Evolutionary conservation across 2,888 invertebrate genomes (phyloP), one percentile per base, ranked within the genome.

Genomic region (Ephialtes manifestator): DNA sequence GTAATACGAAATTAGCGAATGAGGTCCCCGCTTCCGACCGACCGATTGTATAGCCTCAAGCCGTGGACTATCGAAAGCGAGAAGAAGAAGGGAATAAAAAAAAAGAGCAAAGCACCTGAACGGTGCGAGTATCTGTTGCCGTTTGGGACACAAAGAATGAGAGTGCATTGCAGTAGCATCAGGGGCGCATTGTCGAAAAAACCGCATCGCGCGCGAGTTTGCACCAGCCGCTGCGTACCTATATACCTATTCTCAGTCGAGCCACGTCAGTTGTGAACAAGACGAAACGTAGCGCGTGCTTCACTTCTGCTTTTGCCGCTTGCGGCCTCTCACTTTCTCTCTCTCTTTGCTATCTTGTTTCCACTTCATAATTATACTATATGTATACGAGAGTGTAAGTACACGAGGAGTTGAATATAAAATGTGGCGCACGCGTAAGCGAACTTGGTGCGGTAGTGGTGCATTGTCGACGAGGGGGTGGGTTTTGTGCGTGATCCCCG

Each of bases 181-280:
- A 80, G 83, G 76, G 82, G 79, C 82, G 88, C 87, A 92, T 93
- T 93, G 93, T 92, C 90, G 89, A 88, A 79, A 82, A 85, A 93
- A 92, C 92, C 92, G 88, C 90, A 92, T 89, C 79, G 79, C 72
- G 74, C 70, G 31, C 79, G 71, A 75, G 53, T 18, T 35, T 53
- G 83, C 74, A 89, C 60, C 60, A 46, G 35, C 60, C 35, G 67
- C 63, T 43, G 51, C 39, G 63, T 75, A 65, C 74, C 13, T 60
- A 35, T 63, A 39, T 53, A 65, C 43, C 81, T 81, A 81, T 82
- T 71, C 75, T 89, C 84, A 85, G 81, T 67, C 80, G 43, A 68
- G 39, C 81, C 71, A 90, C 93, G 93, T 92, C 93, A 93, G 92
- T 91, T 92, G 92, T 86, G 84, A 89, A 87, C 88, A 88, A 87